These are phyloP conservation scores for Xiphorhynchus elegans DNA, from an alignment of 2,113 vertebrate genomes.

Conservation along the genomic window DNA sequence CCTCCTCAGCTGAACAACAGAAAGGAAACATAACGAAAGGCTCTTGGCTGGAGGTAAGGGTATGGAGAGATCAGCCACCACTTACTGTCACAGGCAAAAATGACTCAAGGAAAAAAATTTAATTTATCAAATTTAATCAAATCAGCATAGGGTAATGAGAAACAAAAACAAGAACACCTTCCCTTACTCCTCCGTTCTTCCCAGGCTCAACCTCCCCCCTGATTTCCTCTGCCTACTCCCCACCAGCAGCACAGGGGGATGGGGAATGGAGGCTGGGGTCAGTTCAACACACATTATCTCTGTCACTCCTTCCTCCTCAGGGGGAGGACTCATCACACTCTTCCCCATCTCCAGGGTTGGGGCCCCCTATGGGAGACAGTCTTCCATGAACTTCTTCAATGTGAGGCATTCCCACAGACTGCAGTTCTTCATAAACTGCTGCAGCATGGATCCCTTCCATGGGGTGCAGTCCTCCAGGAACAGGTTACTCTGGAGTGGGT, in stretches of 20 bases:
- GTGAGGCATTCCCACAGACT: background rate
- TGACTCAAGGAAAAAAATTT: background rate
- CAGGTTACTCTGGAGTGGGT: background rate
- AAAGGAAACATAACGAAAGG: background rate
- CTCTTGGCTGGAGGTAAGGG: background rate
- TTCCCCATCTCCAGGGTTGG: background rate
- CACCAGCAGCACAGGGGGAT: too few relatives aligned
- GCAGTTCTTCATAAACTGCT: background rate
- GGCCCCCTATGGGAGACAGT: too few relatives aligned
- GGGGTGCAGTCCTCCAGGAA: background rate
- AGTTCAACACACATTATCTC: background rate
- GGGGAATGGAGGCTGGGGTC: background rate
- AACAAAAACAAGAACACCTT: background rate
- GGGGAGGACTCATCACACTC: background rate
- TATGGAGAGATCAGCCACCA: background rate
- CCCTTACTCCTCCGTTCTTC: background rate
- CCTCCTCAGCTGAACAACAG: fast-evolving
- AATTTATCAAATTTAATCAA: background rate
- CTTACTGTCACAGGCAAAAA: background rate
- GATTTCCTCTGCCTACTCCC: background rate
- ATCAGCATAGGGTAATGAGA: too few relatives aligned
- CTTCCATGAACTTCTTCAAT: background rate
- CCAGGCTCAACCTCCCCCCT: background rate
- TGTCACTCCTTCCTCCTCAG: background rate
- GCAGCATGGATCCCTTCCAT: background rate